A percentile compares a stretch with the other conserved stretches of the same genome.
phyloP scores from a whole-genome alignment of 2,797 vertebrate species.

The Siniperca scherzeri region DNA sequence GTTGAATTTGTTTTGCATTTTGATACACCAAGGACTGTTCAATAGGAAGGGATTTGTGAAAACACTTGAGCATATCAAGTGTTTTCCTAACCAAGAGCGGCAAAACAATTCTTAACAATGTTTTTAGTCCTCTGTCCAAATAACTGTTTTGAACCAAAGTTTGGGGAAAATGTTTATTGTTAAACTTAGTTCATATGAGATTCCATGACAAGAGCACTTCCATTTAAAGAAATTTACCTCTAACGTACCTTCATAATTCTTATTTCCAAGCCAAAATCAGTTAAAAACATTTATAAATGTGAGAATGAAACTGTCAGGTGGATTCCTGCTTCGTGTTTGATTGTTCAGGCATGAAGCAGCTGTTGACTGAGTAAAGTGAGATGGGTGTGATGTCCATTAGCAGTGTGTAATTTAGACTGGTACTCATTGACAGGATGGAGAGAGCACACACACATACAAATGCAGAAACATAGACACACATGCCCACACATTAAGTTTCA shows the following conservation, averaged over 20 bases:
- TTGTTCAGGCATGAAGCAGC: constrained; percentile 18
- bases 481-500: not conserved
- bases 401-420: constrained; percentile 22
- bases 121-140: not conserved
- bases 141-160: not conserved
- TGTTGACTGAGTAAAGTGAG: constrained; percentile 23
- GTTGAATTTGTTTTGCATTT: not conserved
- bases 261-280: not conserved
- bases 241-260: not conserved
- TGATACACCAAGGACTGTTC: not conserved
- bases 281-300: not conserved
- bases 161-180: not conserved
- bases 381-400: constrained; percentile 31
- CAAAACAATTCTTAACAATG: not conserved
- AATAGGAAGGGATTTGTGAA: not conserved
- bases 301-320: not conserved
- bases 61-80: not conserved
- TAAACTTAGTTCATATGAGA: not conserved
- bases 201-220: not conserved
- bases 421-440: constrained; percentile 9
- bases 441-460: not conserved
- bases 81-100: not conserved
- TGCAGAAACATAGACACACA: not conserved
- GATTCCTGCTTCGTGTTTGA: not conserved
- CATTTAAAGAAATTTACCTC: not conserved